Evolutionary conservation across 2,888 invertebrate species (phyloP).

Genomic region (Aleiodes testaceus): DNA sequence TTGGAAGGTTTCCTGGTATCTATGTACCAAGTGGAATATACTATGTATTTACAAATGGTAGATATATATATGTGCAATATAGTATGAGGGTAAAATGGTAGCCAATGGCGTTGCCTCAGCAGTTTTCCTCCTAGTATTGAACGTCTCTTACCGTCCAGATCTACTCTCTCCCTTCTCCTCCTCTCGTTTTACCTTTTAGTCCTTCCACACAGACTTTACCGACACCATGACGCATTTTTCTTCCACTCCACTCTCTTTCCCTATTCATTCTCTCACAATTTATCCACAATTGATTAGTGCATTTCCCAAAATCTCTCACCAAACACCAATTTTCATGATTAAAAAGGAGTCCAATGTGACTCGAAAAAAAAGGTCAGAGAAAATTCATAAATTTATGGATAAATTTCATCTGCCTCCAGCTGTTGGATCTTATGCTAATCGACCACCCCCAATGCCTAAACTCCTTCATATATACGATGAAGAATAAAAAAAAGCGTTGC

Average conservation of each 20-base stretch:
- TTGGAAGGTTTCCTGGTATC: constrained; percentile 42
- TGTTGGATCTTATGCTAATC: constrained; percentile 70
- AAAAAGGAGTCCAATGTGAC: not conserved
- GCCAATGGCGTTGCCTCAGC: constrained; percentile 69
- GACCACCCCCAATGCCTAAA: constrained; percentile 60
- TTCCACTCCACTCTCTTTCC: constrained; percentile 53
- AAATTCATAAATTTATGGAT: constrained; percentile 21
- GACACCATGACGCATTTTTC: constrained; percentile 37
- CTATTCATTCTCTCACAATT: constrained; percentile 45
- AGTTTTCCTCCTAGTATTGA: constrained; percentile 68
- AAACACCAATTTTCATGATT: not conserved
- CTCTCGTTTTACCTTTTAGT: constrained; percentile 42
- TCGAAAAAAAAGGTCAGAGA: not conserved
- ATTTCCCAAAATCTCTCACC: constrained; percentile 53
- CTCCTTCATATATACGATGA: constrained; percentile 54
- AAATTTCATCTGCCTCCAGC: constrained; percentile 57
- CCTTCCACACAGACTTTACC: constrained; percentile 36
- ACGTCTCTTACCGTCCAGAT: constrained; percentile 70
- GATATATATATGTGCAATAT: constrained; percentile 43
- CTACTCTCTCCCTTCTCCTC: constrained; percentile 54
- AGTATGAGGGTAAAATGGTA: constrained; percentile 62
- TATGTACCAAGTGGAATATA: constrained; percentile 40
- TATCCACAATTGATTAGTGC: constrained; percentile 55
- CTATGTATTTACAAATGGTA: constrained; percentile 30
- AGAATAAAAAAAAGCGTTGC: constrained; percentile 61